Conservation (phyloP, 2,888 invertebrate genomes). For the Girardia tigrina region DNA sequence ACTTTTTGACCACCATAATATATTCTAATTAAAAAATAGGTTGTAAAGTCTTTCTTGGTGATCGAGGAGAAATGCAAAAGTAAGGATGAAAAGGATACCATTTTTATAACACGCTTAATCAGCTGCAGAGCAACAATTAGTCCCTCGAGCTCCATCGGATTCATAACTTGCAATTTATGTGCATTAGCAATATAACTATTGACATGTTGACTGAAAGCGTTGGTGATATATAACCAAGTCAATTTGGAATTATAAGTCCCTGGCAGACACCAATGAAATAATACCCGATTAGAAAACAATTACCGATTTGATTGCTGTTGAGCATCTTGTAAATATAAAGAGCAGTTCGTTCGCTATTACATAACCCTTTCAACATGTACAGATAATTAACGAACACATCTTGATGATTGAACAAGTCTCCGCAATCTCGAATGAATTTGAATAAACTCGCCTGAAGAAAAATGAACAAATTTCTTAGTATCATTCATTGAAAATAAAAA, state of each 20-base stretch:
- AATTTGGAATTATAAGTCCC: not conserved
- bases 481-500: too few species aligned
- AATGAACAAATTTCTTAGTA: too few species aligned
- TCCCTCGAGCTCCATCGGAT: constrained; percentile 69
- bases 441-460: not conserved
- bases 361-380: not conserved
- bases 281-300: not conserved
- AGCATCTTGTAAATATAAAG: not conserved
- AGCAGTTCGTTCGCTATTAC: not conserved
- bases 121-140: constrained; percentile 67
- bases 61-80: too few species aligned
- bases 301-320: not conserved
- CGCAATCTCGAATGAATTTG: constrained; percentile 16
- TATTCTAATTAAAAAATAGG: too few species aligned
- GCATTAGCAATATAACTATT: not conserved
- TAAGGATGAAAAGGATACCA: not conserved
- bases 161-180: constrained; percentile 54
- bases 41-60: too few species aligned
- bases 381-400: not conserved
- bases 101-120: constrained; percentile 58
- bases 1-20: too few species aligned
- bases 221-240: not conserved
- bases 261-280: too few species aligned
- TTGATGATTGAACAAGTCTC: not conserved
- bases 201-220: not conserved